Percentiles rank a stretch among this genome's conserved stretches.
phyloP scores from a whole-genome alignment of 2,113 vertebrate genomes.

The Chiloscyllium plagiosum region DNA sequence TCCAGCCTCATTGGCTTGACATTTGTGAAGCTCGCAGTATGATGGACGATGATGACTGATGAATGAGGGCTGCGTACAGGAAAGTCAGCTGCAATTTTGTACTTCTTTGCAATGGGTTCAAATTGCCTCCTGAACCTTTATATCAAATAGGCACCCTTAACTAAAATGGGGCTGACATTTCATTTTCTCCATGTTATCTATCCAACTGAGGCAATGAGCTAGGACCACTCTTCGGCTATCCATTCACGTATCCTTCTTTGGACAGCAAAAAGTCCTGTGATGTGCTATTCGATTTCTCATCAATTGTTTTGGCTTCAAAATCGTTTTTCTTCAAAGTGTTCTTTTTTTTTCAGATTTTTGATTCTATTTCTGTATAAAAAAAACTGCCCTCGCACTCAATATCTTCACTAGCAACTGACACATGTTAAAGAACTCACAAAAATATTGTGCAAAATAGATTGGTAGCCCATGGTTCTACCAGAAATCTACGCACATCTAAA shows the following conservation, averaged over 20 bases:
- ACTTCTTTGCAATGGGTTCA: neutral
- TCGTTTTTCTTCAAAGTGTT: slow-evolving; percentile 13
- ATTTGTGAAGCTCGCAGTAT: neutral
- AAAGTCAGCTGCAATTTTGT: neutral
- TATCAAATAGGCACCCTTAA: neutral
- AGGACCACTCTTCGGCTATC: neutral
- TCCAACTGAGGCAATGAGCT: neutral
- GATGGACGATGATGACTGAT: neutral
- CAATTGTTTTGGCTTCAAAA: slow-evolving; percentile 22
- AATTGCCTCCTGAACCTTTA: neutral
- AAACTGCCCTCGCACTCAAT: slow-evolving; percentile 28
- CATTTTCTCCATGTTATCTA: slow-evolving; percentile 9
- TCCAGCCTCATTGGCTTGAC: neutral
- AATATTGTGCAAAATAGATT: slow-evolving; percentile 36
- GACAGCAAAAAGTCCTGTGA: neutral
- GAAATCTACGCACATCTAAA: slow-evolving; percentile 27
- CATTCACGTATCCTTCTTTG: neutral
- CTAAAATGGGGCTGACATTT: neutral
- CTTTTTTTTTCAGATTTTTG: slow-evolving; percentile 17
- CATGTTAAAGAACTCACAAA: slow-evolving; percentile 35
- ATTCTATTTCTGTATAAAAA: neutral
- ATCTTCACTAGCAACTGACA: slow-evolving; percentile 5
- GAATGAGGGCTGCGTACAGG: neutral
- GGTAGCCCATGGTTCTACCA: slow-evolving; percentile 26
- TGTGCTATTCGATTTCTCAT: neutral